Percentiles rank a stretch among this genome's conserved stretches.
Evolutionary conservation across 2,113 vertebrate species (phyloP).

Genomic region (Otolemur garnettii): DNA sequence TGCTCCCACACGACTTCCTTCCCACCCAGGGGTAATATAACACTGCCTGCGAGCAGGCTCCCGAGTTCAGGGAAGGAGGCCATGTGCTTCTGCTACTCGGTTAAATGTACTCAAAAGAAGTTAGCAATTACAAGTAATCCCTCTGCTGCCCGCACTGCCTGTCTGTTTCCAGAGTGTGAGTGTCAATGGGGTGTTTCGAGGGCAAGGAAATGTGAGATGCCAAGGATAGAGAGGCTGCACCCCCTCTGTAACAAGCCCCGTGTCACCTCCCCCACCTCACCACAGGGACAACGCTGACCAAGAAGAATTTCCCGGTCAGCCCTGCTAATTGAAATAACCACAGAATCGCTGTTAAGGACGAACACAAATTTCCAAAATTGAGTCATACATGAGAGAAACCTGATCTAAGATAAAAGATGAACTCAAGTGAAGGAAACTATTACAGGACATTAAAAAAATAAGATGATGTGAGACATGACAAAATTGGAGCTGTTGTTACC

Average conservation of each 20-base stretch:
- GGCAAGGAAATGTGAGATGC: constrained; percentile 50
- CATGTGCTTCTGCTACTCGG: constrained; percentile 72
- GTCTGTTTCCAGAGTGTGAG: constrained; percentile 69
- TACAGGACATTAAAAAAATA: not conserved
- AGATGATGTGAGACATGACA: not conserved
- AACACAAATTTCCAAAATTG: not conserved
- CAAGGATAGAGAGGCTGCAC: constrained; percentile 34
- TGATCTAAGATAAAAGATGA: not conserved
- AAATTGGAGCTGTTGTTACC: rapidly evolving
- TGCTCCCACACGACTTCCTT: constrained; percentile 83
- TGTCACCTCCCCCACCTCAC: not conserved
- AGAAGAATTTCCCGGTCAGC: not conserved
- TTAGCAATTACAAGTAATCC: constrained; percentile 80
- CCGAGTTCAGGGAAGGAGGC: constrained; percentile 74
- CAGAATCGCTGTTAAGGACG: not conserved
- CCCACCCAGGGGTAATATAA: constrained; percentile 82
- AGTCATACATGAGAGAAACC: not conserved
- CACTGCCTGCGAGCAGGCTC: constrained; percentile 73
- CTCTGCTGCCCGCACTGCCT: constrained; percentile 70
- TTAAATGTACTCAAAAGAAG: constrained; percentile 82
- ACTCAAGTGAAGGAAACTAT: not conserved
- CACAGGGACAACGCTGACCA: constrained; percentile 47
- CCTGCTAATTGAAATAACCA: not conserved
- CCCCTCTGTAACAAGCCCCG: not conserved
- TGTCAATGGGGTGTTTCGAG: constrained; percentile 68